A percentile compares a stretch with the other conserved stretches of the same genome.
These are phyloP conservation scores for Hirtodrosophila cameraria DNA, from an alignment of 2,888 invertebrate species.

Conservation along the genomic window DNA sequence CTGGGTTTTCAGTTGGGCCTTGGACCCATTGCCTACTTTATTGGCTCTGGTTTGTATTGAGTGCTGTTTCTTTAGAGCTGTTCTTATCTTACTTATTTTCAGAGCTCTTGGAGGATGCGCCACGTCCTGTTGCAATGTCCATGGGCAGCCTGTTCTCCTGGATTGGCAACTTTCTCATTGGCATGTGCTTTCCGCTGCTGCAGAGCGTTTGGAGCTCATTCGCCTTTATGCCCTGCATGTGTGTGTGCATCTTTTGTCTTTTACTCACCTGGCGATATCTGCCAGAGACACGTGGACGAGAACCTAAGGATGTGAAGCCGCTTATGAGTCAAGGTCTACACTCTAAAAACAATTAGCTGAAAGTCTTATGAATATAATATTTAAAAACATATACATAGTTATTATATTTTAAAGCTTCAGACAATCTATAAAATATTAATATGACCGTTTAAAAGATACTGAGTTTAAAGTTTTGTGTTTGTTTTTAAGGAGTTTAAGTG, in stretches of 20 bases:
- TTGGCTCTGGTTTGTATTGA: slow-evolving; percentile 88
- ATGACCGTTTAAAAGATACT: background rate
- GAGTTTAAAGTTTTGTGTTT: background rate
- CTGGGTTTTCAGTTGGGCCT: slow-evolving; percentile 92
- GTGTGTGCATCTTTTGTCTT: slow-evolving; percentile 68
- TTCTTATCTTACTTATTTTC: slow-evolving; percentile 38
- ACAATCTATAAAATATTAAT: background rate
- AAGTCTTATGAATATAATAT: background rate
- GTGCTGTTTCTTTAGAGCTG: background rate
- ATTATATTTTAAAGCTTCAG: background rate
- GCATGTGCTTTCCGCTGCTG: slow-evolving; percentile 89
- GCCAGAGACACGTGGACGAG: slow-evolving; percentile 76
- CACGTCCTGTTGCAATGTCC: slow-evolving; percentile 92
- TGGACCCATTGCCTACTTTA: slow-evolving; percentile 94
- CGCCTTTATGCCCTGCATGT: slow-evolving; percentile 90
- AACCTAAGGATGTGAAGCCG: slow-evolving; percentile 66
- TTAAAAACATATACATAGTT: background rate
- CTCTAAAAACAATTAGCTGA: slow-evolving; percentile 80
- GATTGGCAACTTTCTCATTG: slow-evolving; percentile 93
- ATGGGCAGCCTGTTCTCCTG: slow-evolving; percentile 93
- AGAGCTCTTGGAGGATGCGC: slow-evolving; percentile 92
- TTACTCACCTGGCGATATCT: slow-evolving; percentile 71
- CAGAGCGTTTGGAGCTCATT: slow-evolving; percentile 87
- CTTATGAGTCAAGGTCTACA: slow-evolving; percentile 85
- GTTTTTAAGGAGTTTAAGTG: too few species aligned